phyloP scores from a whole-genome alignment of 2,113 vertebrate genomes.

The Podarcis raffonei region DNA sequence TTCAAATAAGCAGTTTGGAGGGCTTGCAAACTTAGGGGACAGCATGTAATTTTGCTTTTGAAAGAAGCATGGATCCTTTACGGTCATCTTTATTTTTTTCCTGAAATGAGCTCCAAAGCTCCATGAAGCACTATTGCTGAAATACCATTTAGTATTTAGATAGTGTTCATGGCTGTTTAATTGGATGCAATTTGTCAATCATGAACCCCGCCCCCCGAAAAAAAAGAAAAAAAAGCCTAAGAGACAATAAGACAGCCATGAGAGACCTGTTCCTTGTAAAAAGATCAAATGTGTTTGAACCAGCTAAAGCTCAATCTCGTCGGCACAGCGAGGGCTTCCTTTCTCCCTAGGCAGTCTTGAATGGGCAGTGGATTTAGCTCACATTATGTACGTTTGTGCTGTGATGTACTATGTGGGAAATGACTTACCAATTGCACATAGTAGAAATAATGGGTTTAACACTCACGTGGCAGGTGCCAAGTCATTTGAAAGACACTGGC shows the following conservation, averaged over 20 bases:
- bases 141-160: slow-evolving; percentile 15
- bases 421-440: neutral
- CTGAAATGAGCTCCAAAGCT: neutral
- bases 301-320: neutral
- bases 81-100: neutral
- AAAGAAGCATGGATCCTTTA: neutral
- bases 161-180: slow-evolving; percentile 23
- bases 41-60: slow-evolving; percentile 7
- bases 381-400: neutral
- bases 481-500: neutral
- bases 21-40: neutral
- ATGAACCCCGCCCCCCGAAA: neutral
- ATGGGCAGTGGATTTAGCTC: slow-evolving; percentile 14
- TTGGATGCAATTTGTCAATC: slow-evolving; percentile 29
- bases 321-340: neutral
- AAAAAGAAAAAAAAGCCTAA: neutral
- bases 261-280: slow-evolving; percentile 12
- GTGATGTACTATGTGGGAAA: slow-evolving; percentile 22
- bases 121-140: slow-evolving; percentile 12
- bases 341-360: slow-evolving; percentile 44
- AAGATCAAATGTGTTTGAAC: slow-evolving; percentile 29
- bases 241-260: slow-evolving; percentile 20
- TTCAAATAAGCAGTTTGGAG: neutral
- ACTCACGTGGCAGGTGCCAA: accelerated
- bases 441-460: neutral